Evolutionary conservation across 1,140 invertebrate species (phyloP).

Genomic region (Lordiphosa clarofinis): DNA sequence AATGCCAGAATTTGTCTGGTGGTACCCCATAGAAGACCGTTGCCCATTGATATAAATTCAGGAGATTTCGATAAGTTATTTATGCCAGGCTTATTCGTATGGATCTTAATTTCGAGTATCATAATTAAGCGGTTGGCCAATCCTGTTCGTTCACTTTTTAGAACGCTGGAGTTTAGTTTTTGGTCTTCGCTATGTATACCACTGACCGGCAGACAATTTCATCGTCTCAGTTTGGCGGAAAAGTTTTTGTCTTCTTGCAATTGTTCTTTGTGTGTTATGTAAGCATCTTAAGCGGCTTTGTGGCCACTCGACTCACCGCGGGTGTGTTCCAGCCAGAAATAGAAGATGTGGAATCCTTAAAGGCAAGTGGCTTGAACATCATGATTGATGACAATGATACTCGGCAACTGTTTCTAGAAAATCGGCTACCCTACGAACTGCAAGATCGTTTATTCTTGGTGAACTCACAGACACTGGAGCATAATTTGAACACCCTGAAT

Average conservation of each 20-base stretch:
- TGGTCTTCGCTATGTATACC: slow-evolving; percentile 1
- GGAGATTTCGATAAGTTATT: too few relatives aligned
- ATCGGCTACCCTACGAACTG: slow-evolving; percentile 6
- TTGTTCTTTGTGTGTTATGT: not conserved
- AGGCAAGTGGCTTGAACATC: slow-evolving; percentile 23
- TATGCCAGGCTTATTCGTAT: too few relatives aligned
- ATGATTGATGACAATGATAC: not conserved
- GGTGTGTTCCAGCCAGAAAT: slow-evolving; percentile 11
- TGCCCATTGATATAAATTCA: not conserved
- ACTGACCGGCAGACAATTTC: not conserved
- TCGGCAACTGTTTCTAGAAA: not conserved
- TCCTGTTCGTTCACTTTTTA: not conserved
- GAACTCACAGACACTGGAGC: not conserved
- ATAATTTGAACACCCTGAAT: slow-evolving; percentile 3
- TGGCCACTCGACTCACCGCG: slow-evolving; percentile 9
- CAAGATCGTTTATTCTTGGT: slow-evolving; percentile 11
- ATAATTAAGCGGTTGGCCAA: slow-evolving; percentile 1
- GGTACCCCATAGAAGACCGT: slow-evolving; percentile 1
- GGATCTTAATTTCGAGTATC: too few relatives aligned
- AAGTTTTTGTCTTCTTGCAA: not conserved
- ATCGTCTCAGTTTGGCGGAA: slow-evolving; percentile 9
- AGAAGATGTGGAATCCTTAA: slow-evolving; percentile 4
- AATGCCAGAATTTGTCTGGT: slow-evolving; percentile 1
- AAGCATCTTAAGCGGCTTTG: not conserved
- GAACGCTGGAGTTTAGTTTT: not conserved